Percentiles rank a stretch among this genome's conserved stretches.
Evolutionary conservation across 1,140 invertebrate species (phyloP).

Genomic region (Drosophila yakuba): DNA sequence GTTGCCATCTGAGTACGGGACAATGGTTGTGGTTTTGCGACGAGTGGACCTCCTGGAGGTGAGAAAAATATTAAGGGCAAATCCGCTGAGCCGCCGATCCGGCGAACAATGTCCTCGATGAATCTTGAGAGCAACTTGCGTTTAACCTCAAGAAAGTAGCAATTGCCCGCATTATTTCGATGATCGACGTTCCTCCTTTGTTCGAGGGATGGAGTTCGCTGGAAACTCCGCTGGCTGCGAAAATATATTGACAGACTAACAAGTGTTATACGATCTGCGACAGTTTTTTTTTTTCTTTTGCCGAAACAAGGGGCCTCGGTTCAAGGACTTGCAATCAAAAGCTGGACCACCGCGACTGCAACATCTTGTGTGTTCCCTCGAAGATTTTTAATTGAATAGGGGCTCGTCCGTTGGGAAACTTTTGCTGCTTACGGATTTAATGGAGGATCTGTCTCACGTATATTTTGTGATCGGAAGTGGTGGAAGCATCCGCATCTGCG

Average conservation of each 20-base stretch:
- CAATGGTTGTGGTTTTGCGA: slow-evolving; percentile 56
- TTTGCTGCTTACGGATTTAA: slow-evolving; percentile 7
- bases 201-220: slow-evolving; percentile 33
- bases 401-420: slow-evolving; percentile 59
- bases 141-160: slow-evolving; percentile 84
- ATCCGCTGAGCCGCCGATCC: slow-evolving; percentile 29
- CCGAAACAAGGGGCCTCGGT: slow-evolving; percentile 21
- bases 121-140: slow-evolving; percentile 75
- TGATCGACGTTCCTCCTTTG: slow-evolving; percentile 32
- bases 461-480: slow-evolving; percentile 44
- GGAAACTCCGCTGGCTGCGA: slow-evolving; percentile 36
- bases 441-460: slow-evolving; percentile 2
- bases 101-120: slow-evolving; percentile 49
- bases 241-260: slow-evolving; percentile 66
- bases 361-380: slow-evolving; percentile 68
- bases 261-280: slow-evolving; percentile 77
- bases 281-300: slow-evolving; percentile 37
- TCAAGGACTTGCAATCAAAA: slow-evolving; percentile 66
- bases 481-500: slow-evolving; percentile 47
- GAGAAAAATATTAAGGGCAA: slow-evolving; percentile 79
- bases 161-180: slow-evolving; percentile 75
- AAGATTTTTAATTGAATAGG: slow-evolving; percentile 42
- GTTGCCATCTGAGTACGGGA: slow-evolving; percentile 62
- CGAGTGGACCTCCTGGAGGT: slow-evolving; percentile 80
- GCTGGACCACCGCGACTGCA: slow-evolving; percentile 69